These are phyloP conservation scores for Entomobrya multifasciata DNA, from an alignment of 2,888 invertebrate genomes.

Conservation along the genomic window DNA sequence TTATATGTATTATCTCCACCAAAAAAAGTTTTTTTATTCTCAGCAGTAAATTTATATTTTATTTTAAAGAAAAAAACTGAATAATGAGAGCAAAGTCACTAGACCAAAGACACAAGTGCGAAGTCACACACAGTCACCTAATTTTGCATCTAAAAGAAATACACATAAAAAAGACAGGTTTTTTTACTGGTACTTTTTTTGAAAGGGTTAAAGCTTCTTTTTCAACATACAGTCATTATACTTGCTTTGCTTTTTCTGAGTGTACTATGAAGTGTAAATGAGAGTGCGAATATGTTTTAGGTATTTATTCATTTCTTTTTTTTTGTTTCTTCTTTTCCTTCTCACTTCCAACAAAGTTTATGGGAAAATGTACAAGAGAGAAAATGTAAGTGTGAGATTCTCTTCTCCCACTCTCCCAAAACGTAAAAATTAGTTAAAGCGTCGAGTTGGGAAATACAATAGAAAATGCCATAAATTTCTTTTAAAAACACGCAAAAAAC, in stretches of 20 bases:
- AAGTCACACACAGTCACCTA: conserved; percentile 39
- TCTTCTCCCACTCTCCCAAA: background rate
- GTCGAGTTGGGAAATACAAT: conserved; percentile 63
- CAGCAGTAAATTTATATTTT: conserved; percentile 6
- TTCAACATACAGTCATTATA: background rate
- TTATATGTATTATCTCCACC: too few species aligned
- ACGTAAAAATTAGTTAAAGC: conserved; percentile 54
- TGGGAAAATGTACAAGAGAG: background rate
- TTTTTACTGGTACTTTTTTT: background rate
- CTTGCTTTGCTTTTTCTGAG: background rate
- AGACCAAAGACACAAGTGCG: background rate
- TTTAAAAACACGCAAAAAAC: conserved; percentile 14
- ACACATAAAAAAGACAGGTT: background rate
- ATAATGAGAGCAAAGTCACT: conserved; percentile 3
- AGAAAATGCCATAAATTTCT: conserved; percentile 66
- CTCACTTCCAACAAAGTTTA: background rate
- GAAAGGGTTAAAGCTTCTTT: background rate
- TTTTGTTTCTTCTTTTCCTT: background rate
- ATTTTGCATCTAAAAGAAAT: conserved; percentile 11
- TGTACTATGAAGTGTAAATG: background rate
- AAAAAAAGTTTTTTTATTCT: conserved; percentile 13
- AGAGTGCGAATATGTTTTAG: too few species aligned
- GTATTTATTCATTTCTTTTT: background rate
- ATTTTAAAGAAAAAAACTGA: background rate
- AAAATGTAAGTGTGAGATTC: conserved; percentile 5